Evolutionary conservation across 2,888 invertebrate genomes (phyloP).

Genomic region (Chalcosyrphus nemorum): DNA sequence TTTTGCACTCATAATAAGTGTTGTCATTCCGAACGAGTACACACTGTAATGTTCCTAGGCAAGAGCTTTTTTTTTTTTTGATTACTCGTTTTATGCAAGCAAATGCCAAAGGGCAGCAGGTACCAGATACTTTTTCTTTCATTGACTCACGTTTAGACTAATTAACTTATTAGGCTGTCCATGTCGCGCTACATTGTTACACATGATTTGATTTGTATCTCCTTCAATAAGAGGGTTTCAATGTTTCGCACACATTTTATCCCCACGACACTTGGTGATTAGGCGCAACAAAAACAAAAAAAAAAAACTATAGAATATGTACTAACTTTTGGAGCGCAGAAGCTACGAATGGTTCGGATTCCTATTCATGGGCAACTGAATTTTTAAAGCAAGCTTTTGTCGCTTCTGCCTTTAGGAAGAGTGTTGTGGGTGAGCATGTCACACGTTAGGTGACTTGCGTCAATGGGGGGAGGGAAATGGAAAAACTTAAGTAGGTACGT

Average conservation of each 20-base stretch:
- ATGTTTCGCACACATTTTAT: neutral
- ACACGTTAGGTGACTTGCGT: conserved; percentile 40
- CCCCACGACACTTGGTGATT: neutral
- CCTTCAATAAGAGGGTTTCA: neutral
- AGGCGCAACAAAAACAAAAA: neutral
- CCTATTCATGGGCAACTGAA: conserved; percentile 56
- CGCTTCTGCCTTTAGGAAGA: conserved; percentile 20
- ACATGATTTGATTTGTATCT: neutral
- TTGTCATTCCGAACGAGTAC: conserved; percentile 12
- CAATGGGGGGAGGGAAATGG: neutral
- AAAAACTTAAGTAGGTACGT: conserved; percentile 1
- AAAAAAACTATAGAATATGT: neutral
- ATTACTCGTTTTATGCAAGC: conserved; percentile 12
- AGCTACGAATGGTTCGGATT: conserved; percentile 36
- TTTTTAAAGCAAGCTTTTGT: conserved; percentile 40
- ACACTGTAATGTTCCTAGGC: neutral
- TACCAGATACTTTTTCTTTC: conserved; percentile 16
- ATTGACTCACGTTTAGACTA: conserved; percentile 19
- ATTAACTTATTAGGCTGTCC: conserved; percentile 18
- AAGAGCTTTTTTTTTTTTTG: conserved; percentile 24
- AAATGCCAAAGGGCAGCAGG: conserved; percentile 31
- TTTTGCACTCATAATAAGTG: neutral
- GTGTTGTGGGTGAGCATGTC: neutral
- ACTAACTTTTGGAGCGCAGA: neutral
- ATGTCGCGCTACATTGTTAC: neutral